A percentile compares a stretch with the other conserved stretches of the same genome.
Conservation (phyloP, 2,113 vertebrate genomes). For the Echinops telfairi region DNA sequence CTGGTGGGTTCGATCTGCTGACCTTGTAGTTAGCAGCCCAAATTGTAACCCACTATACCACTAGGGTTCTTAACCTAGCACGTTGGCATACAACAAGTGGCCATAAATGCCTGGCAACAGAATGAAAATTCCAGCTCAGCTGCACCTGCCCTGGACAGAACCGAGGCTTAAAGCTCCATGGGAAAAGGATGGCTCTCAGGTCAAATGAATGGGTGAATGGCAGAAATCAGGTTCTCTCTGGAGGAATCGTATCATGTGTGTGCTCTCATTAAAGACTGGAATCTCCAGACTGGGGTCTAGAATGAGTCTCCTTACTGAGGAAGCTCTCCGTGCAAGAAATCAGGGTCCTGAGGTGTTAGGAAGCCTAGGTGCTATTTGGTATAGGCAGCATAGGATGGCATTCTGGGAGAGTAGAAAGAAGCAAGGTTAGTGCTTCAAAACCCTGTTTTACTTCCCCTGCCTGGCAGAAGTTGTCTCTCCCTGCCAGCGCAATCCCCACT, state of each 20-base stretch:
- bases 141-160: not conserved
- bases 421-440: conserved; percentile 22
- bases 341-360: not conserved
- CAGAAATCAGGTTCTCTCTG: not conserved
- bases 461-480: not conserved
- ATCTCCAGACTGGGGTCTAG: not conserved
- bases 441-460: not conserved
- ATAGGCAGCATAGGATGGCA: not conserved
- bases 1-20: no score
- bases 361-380: not conserved
- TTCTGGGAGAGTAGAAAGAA: not conserved
- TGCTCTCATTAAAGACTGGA: not conserved
- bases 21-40: no score
- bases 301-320: no score
- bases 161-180: not conserved
- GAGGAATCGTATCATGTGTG: not conserved
- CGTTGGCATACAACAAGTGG: not conserved
- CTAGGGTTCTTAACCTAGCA: no score
- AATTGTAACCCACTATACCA: no score
- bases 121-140: not conserved
- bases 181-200: conserved; percentile 23
- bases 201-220: not conserved
- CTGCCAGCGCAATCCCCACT: accelerated
- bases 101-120: not conserved
- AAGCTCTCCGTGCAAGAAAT: not conserved